Base-by-base conservation (phyloP, 2,888 invertebrate species). In the Drosophila recens region DNA sequence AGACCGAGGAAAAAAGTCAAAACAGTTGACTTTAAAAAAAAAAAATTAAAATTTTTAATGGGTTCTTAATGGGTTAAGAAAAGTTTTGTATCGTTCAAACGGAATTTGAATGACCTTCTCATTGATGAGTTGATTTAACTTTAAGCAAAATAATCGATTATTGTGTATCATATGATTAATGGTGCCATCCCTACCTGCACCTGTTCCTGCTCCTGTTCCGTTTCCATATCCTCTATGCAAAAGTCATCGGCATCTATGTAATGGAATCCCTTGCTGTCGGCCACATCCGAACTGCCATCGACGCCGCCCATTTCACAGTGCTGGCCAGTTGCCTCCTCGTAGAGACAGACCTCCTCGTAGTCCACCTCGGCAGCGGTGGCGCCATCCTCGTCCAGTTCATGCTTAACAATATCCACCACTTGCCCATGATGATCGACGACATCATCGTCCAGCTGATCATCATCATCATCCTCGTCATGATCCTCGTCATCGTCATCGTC, bases 341-440 rank as follows among this genome's bases (percentile, higher is more conserved):
- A 92, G 6, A 92, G 72, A 46, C 90, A 91, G 0, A 92, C 91
- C 67, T 92, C 91, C 46, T 90, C 89, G 54, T 92, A 92, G 38
- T 90, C 86, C 0, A 88, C 90, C 46, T 90, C 90, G 11, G 77
- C 79, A 1, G 83, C 85, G 1, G 84, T 87, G 13, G 88, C 88
- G 8, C 82, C 91, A 40, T 90, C 90, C 61, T 91, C 91, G 54
- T 90, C 90, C 57, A 90, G 57, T 13, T 91, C 91, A 42, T 89
- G 80, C 63, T 91, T 81, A 3, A 87, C 83, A 63, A 91, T 90
- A 53, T 91, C 90, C 5, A 74, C 81, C n/a, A 85, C 89, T 53
- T 91, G 88, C 0, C 82, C 86, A 38, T 86, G 82, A 23, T 91
- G 87, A 53, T 87, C 88, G 9, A 68, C 88, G 9, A 68, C 86